Percentiles rank a stretch among this genome's conserved stretches.
Evolutionary conservation across 2,888 invertebrate species (phyloP).

Genomic region (Eupithecia abbreviata): DNA sequence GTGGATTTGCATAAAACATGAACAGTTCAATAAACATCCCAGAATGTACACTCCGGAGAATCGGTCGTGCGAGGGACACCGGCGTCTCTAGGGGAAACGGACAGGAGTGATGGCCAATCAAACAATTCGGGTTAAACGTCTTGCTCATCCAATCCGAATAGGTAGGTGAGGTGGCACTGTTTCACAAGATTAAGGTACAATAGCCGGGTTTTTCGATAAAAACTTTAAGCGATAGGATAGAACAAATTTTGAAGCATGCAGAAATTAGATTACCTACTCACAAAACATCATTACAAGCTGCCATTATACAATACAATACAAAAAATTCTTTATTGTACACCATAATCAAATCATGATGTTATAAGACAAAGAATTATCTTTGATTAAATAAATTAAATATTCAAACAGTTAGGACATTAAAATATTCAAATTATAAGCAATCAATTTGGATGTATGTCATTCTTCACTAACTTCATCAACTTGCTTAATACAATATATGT

Average conservation of each 20-base stretch:
- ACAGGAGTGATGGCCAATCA: slow-evolving; percentile 69
- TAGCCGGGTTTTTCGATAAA: not conserved
- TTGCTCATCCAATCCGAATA: slow-evolving; percentile 49
- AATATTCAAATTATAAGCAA: not conserved
- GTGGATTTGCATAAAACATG: slow-evolving; percentile 31
- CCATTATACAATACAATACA: not conserved
- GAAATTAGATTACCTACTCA: not conserved
- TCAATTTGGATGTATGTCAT: not conserved
- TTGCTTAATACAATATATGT: not conserved
- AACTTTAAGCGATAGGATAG: not conserved
- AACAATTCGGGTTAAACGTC: slow-evolving; percentile 75
- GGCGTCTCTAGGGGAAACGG: slow-evolving; percentile 52
- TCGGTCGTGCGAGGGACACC: slow-evolving; percentile 44
- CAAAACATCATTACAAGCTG: not conserved
- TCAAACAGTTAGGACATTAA: too few relatives aligned
- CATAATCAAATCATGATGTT: not conserved
- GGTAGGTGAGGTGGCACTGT: slow-evolving; percentile 39
- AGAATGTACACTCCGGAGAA: slow-evolving; percentile 39
- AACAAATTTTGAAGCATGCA: not conserved
- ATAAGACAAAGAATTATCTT: not conserved
- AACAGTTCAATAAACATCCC: slow-evolving; percentile 49
- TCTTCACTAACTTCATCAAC: not conserved
- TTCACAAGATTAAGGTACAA: slow-evolving; percentile 46
- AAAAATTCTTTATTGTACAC: too few relatives aligned
- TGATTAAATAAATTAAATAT: not conserved